A percentile compares a stretch with the other conserved stretches of the same genome.
phyloP scores from a whole-genome alignment of 2,797 vertebrate genomes.

The Antennarius maculatus region DNA sequence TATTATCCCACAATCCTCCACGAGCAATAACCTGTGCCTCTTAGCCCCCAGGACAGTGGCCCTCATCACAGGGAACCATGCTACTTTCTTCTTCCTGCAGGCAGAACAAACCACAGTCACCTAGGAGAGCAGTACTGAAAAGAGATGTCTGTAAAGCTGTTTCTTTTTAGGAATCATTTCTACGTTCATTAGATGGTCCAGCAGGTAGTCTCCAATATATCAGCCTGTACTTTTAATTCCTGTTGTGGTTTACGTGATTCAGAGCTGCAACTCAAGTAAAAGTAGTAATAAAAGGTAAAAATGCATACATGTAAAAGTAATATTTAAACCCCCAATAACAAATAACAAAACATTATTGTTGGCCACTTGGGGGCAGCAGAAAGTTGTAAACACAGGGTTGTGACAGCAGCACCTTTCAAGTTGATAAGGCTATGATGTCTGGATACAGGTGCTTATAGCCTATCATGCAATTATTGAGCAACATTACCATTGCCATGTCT shows the following conservation, averaged over 20 bases:
- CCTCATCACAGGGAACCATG: constrained; percentile 20
- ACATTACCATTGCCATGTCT: too few relatives aligned
- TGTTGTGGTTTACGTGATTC: constrained; percentile 3
- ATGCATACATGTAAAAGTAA: too few relatives aligned
- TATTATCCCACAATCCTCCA: constrained; percentile 43
- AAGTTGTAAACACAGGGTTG: not conserved
- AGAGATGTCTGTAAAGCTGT: constrained; percentile 3
- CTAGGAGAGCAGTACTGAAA: not conserved
- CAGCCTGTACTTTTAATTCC: not conserved
- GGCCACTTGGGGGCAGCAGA: not conserved
- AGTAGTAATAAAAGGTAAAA: too few relatives aligned
- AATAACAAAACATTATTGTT: too few relatives aligned
- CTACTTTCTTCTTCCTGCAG: constrained; percentile 8
- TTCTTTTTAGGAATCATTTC: constrained; percentile 18
- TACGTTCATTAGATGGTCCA: constrained; percentile 20
- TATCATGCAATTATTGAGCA: too few relatives aligned
- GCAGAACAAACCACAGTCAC: constrained; percentile 30
- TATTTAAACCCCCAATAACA: too few relatives aligned
- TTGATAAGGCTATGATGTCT: too few relatives aligned
- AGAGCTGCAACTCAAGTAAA: too few relatives aligned
- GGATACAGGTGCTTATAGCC: too few relatives aligned
- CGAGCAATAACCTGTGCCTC: constrained; percentile 26
- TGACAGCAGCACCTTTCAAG: not conserved
- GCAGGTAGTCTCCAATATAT: not conserved
- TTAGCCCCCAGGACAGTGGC: constrained; percentile 14